Evolutionary conservation across 2,113 vertebrate species (phyloP), one percentile per base, ranked within the genome.

Genomic region (Myocastor coypus): DNA sequence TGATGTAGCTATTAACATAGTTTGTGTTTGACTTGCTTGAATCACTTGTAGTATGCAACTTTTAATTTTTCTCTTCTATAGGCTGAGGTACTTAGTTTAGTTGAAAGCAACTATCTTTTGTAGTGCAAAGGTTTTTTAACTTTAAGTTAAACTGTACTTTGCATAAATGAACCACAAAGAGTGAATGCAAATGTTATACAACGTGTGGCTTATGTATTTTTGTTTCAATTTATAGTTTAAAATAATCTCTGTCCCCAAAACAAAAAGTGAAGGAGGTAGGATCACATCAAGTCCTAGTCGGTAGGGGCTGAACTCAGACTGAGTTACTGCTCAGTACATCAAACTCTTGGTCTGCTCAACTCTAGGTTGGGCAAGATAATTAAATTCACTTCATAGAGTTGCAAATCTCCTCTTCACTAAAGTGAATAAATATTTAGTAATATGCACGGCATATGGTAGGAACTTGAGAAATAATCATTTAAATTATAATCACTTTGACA

Each of bases 31-130:
- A 80, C 20, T 37, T 87, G 2, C 7, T 78, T 78, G 34, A 61
- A 92, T 75, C 68, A 89, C 7, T 87, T 92, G 17, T 63, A 64
- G 87, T 81, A 90, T 40, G 93, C 66, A 92, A 22, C 26, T 61
- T 86, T 73, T 81, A 66, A 10, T 81, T 81, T 68, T 42, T 20
- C 1, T 5, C 52, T 7, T 24, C 6, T 95, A 42, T 92, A 73
- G 66, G 61, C 52, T 92, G 22, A 75, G 13, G 5, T 24, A 7
- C 59, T 94, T 80, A 81, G 26, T 13, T 78, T 89, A 83, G 22
- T 40, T 55, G 24, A 95, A 87, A 94, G 3, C n/a, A 83, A 17
- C 55, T 83, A 9, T 28, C 42, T 86, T 84, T 89, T 92, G 20
- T 42, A 93, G 63, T 11, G 28, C 40, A 32, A 30, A 83, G 37